phyloP scores from a whole-genome alignment of 2,113 vertebrate species.

The Anser brachyrhynchus region DNA sequence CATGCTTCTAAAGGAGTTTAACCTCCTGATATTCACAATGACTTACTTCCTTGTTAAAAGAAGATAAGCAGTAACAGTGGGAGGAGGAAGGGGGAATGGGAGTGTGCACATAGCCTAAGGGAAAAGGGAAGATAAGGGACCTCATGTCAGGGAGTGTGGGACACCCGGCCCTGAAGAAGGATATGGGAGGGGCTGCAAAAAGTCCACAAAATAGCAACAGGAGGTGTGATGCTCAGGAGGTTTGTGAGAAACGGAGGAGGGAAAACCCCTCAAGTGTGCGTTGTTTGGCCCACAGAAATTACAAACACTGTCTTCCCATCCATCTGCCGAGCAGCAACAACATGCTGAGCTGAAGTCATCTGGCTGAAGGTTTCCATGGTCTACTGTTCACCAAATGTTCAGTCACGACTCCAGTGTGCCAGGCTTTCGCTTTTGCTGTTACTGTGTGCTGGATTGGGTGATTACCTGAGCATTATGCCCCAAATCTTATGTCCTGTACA shows the following conservation, averaged over 20 bases:
- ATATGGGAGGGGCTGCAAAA: neutral
- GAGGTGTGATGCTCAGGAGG: neutral
- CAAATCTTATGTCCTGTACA: too few relatives aligned
- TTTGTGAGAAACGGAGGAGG: neutral
- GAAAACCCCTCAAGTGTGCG: neutral
- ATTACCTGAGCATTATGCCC: neutral
- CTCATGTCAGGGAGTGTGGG: neutral
- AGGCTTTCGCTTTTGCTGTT: neutral
- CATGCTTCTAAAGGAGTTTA: neutral
- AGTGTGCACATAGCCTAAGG: neutral
- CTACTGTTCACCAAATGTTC: constrained; percentile 2
- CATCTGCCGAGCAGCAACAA: neutral
- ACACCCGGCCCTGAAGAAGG: neutral
- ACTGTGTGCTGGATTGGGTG: neutral
- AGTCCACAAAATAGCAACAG: neutral
- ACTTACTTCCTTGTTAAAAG: neutral
- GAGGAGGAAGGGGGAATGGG: neutral
- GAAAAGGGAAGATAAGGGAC: neutral
- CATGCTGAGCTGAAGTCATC: neutral
- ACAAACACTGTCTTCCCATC: neutral
- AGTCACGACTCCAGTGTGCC: neutral
- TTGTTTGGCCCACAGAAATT: neutral
- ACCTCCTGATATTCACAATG: neutral
- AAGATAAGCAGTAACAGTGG: neutral
- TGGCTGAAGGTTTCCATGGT: neutral